These are phyloP conservation scores for Psophia crepitans DNA, from an alignment of 2,113 vertebrate species.

Conservation along the genomic window DNA sequence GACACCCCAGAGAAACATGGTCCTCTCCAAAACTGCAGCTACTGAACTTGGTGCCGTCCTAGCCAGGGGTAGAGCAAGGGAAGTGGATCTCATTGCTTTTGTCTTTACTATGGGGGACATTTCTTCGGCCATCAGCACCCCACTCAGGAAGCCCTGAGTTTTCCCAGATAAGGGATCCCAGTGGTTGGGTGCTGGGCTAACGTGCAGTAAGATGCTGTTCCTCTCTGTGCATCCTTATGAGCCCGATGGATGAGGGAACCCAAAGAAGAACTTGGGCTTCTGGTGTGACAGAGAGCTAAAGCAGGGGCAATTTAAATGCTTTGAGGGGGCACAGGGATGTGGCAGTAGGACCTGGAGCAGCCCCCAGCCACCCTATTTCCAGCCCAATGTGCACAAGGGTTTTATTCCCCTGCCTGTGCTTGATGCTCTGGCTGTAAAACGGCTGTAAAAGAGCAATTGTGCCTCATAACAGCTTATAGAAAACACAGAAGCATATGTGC, in stretches of 20 bases:
- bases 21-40: not conserved
- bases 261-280: not conserved
- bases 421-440: not conserved
- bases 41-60: not conserved
- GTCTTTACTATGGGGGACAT: not conserved
- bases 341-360: not conserved
- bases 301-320: not conserved
- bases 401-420: not conserved
- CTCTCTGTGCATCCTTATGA: not conserved
- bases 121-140: not conserved
- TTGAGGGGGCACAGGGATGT: not conserved
- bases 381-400: not conserved
- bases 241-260: not conserved
- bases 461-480: not conserved
- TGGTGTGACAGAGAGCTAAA: not conserved
- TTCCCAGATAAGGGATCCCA: not conserved
- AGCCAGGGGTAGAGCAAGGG: not conserved
- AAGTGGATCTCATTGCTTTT: not conserved
- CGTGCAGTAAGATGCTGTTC: not conserved
- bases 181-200: not conserved
- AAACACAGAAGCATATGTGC: slow-evolving; percentile 30
- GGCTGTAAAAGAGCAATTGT: slow-evolving; percentile 17
- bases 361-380: not conserved
- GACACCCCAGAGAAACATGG: not conserved
- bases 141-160: not conserved